These are phyloP conservation scores for Mycalesis mineus DNA, from an alignment of 2,888 invertebrate genomes.

Conservation along the genomic window DNA sequence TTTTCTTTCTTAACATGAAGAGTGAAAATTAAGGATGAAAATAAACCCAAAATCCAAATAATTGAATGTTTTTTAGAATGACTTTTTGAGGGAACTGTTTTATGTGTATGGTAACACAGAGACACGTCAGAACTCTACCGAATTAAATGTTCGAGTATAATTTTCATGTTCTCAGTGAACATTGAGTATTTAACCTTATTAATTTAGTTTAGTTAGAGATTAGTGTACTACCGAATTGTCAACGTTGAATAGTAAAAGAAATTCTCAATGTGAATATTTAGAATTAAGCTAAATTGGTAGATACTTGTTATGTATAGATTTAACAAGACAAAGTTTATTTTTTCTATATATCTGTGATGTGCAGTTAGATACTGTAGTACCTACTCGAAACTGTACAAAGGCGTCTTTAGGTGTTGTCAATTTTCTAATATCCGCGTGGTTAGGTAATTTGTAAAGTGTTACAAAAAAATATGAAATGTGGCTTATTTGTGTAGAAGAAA, in stretches of 20 bases:
- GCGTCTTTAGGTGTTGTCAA: slow-evolving; percentile 67
- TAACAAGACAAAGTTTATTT: slow-evolving; percentile 57
- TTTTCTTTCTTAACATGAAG: no score
- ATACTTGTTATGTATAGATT: slow-evolving; percentile 60
- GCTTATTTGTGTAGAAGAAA: slow-evolving; percentile 2
- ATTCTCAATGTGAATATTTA: slow-evolving; percentile 37
- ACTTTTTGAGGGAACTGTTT: no score
- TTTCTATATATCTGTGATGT: slow-evolving; percentile 70
- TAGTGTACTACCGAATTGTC: no score
- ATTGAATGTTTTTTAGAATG: no score
- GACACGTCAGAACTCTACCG: no score
- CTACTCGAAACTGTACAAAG: slow-evolving; percentile 55
- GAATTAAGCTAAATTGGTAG: slow-evolving; percentile 52
- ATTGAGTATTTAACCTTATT: no score
- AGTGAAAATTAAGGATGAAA: no score
- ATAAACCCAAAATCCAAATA: no score
- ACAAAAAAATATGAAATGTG: not conserved
- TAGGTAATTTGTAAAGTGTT: not conserved
- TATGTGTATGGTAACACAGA: no score
- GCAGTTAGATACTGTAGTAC: slow-evolving; percentile 52
- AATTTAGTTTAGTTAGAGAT: no score
- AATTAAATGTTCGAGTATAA: no score
- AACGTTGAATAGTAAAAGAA: not conserved
- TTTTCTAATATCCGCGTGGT: slow-evolving; percentile 43
- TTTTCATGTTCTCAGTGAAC: no score